A percentile compares a stretch with the other conserved stretches of the same genome.
Evolutionary conservation across 2,888 invertebrate species (phyloP).

Genomic region (Ophonus ardosiacus): DNA sequence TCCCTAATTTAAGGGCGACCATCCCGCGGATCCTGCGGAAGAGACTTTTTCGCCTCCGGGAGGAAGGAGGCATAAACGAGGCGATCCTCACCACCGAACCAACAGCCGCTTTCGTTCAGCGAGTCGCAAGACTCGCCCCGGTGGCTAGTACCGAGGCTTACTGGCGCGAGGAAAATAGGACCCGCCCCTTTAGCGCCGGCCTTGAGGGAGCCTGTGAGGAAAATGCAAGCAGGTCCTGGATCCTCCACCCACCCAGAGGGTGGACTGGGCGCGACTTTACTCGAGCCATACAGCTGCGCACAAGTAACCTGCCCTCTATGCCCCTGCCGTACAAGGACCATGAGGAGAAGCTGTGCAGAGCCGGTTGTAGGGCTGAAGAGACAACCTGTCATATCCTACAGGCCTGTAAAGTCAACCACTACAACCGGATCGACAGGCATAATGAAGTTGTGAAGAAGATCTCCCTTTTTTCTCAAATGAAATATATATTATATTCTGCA

Average conservation of each 20-base stretch:
- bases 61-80: too few relatives aligned
- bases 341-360: neutral
- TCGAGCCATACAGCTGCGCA: neutral
- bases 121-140: neutral
- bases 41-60: neutral
- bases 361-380: neutral
- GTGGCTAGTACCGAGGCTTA: neutral
- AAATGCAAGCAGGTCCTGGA: neutral
- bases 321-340: neutral
- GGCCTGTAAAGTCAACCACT: too few relatives aligned
- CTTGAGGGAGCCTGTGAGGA: neutral
- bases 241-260: neutral
- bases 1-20: constrained; percentile 65
- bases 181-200: neutral
- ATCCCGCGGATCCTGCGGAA: constrained; percentile 5
- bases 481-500: too few relatives aligned
- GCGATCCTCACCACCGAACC: neutral
- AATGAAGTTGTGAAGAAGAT: constrained; percentile 8
- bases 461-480: too few relatives aligned
- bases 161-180: neutral
- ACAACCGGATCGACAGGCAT: neutral
- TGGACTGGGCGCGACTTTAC: neutral
- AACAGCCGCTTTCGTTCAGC: too few relatives aligned
- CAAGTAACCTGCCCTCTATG: neutral
- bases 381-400: neutral